Conservation (phyloP, 2,888 invertebrate species). For the Tridacna crocea region DNA sequence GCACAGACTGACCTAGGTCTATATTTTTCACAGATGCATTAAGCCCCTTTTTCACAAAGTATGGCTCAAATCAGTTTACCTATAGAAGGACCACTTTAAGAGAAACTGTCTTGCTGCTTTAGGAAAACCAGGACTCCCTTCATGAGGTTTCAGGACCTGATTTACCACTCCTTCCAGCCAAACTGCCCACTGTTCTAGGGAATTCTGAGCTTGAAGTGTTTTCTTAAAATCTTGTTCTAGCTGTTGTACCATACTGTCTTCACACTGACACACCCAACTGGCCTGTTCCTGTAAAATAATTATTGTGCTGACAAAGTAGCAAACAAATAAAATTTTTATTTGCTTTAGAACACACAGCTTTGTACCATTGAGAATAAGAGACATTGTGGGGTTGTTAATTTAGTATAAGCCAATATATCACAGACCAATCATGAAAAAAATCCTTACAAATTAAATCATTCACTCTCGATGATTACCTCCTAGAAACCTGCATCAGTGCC, state of each 20-base stretch:
- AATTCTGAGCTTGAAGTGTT: constrained; percentile 90
- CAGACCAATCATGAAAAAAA: no score
- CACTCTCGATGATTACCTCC: no score
- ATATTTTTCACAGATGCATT: no score
- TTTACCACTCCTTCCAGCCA: constrained; percentile 98
- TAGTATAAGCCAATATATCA: no score
- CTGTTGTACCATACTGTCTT: constrained; percentile 91
- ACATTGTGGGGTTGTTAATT: no score
- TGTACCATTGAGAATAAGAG: not conserved
- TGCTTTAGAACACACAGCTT: not conserved
- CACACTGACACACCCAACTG: constrained; percentile 99
- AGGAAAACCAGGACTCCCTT: constrained; percentile 86
- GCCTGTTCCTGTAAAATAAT: constrained; percentile 88
- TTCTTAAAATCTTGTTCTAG: constrained; percentile 94
- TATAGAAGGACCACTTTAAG: constrained; percentile 99
- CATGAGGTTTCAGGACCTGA: constrained; percentile 94
- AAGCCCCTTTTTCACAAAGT: no score
- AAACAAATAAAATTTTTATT: no score
- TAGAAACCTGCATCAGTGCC: no score
- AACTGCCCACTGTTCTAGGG: constrained; percentile 98
- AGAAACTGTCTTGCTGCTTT: constrained; percentile 91
- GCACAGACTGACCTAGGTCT: no score
- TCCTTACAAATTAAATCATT: no score
- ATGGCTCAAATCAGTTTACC: constrained; percentile 85
- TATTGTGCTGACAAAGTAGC: not conserved